Evolutionary conservation across 2,113 vertebrate genomes (phyloP), one percentile per base, ranked within the genome.

Genomic region (Leptobrachium ailaonicum): DNA sequence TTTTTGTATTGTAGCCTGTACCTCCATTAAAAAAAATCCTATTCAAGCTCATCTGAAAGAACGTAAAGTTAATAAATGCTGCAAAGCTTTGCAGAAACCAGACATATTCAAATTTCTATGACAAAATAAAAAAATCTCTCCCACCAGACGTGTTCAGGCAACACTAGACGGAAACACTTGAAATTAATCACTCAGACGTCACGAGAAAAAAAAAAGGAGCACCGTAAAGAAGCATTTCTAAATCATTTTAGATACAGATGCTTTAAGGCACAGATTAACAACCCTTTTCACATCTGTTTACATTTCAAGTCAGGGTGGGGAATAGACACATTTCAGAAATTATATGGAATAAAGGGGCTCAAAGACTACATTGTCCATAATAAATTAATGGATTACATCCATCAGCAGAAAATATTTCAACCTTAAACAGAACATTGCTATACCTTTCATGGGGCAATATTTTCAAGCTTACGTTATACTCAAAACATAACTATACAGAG

Each of bases 201-300:
- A 77, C 7, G 58, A 14, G 58, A 14, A 77, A 13, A 7, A 1
- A 14, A 60, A 11, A 60, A 60, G 56, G 47, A 50, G 8, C 47
- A 50, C 20, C 20, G 11, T 11, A 66, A 43, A 70, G 60, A 53
- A 69, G 69, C 47, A 45, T 44, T 63, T 71, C 50, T 45, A 60
- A 4, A 64, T 64, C 62, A 64, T 41, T 9, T 32, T 13, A 32
- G 12, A 14, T 68, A 67, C 8, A 50, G 47, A 50, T 42, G 75
- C 42, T 70, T 50, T 43, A 77, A 77, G 76, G 66, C 76, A 20
- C 41, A 44, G 75, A 77, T 69, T 77, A 77, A 32, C 66, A 68
- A 20, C 13, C 44, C 43, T 47, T 75, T 47, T 20, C 11, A 64
- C 3, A 5, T 66, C 42, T 66, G 10, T 75, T 75, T 75, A 75